A percentile compares a stretch with the other conserved stretches of the same genome.
phyloP scores from a whole-genome alignment of 2,113 vertebrate species.

The Mesoclemmys tuberculata region DNA sequence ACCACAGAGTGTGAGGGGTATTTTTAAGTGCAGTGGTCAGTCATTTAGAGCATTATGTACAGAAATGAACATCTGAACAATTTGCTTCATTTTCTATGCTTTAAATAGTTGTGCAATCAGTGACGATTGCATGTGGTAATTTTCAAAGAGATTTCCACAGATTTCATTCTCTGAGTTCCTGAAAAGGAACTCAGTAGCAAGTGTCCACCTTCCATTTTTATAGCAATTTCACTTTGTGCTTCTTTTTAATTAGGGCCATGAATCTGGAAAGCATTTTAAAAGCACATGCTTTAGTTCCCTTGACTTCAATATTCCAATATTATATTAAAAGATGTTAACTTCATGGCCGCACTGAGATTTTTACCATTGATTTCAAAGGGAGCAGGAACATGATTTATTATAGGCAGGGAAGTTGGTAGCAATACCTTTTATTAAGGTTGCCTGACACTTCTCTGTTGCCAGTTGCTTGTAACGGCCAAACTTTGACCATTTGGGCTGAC shows the following conservation, averaged over 20 bases:
- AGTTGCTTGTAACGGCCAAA: conserved; percentile 33
- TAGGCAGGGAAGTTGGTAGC: conserved; percentile 4
- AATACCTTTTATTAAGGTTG: conserved; percentile 34
- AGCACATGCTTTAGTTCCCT: not conserved
- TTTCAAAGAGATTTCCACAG: not conserved
- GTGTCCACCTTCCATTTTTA: not conserved
- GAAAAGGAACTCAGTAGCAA: conserved; percentile 40
- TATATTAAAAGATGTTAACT: conserved; percentile 33
- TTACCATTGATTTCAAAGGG: conserved; percentile 60
- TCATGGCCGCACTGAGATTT: conserved; percentile 36
- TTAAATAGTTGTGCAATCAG: not conserved
- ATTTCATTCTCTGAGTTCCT: not conserved
- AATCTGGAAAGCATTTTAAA: not conserved
- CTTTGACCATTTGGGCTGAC: conserved; percentile 35
- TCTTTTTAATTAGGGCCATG: conserved; percentile 10
- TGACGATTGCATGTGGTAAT: not conserved
- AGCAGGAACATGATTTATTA: conserved; percentile 40
- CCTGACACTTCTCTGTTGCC: conserved; percentile 13
- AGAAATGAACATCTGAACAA: not conserved
- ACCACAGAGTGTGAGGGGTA: conserved; percentile 44
- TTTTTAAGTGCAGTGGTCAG: not conserved
- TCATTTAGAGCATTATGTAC: not conserved
- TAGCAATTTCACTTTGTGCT: not conserved
- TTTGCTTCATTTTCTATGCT: not conserved
- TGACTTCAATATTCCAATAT: conserved; percentile 4